phyloP scores from a whole-genome alignment of 2,888 invertebrate genomes.

The Patella depressa region DNA sequence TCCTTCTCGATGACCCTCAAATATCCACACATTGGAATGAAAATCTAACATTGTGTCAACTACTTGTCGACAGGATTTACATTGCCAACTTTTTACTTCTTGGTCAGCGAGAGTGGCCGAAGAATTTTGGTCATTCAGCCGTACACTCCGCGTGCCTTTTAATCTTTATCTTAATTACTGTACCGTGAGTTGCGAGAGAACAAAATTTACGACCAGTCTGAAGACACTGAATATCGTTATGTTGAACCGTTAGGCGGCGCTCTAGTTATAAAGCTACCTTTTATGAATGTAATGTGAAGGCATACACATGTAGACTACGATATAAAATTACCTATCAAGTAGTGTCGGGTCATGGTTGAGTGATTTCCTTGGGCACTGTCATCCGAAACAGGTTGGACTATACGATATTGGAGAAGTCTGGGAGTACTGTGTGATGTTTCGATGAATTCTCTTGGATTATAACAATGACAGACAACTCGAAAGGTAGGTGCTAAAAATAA shows the following conservation, averaged over 20 bases:
- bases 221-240: background rate
- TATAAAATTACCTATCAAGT: too few species aligned
- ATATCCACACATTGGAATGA: background rate
- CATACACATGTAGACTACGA: too few species aligned
- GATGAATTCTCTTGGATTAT: background rate
- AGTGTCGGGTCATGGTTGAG: background rate
- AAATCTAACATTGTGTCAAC: background rate
- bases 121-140: too few species aligned
- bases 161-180: too few species aligned
- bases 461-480: background rate
- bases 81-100: too few species aligned
- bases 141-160: too few species aligned
- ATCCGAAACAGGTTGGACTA: background rate
- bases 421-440: background rate
- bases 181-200: too few species aligned
- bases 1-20: background rate
- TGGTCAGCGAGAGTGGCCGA: too few species aligned
- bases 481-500: too few species aligned
- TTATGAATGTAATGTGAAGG: background rate
- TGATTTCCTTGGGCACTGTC: constrained; percentile 1
- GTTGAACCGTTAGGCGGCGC: constrained; percentile 6
- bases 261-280: background rate
- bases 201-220: too few species aligned
- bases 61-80: too few species aligned
- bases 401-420: background rate